Conservation (phyloP, 1,140 invertebrate species). For the Orius insidiosus region DNA sequence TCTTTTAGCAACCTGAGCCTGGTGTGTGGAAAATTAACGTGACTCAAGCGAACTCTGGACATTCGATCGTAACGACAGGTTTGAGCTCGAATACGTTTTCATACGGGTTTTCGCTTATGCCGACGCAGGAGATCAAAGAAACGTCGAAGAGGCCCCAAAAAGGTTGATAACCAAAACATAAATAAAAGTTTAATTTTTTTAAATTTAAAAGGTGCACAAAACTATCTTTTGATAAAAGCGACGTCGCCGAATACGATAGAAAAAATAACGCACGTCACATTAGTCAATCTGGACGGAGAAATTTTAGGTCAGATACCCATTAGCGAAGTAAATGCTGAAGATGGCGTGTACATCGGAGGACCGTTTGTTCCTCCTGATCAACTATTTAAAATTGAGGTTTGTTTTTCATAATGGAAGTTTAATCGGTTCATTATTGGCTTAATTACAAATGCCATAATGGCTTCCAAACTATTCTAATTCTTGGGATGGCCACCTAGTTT, state of each 20-base stretch:
- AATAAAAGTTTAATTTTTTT: too few relatives aligned
- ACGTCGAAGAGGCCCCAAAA: slow-evolving; percentile 39
- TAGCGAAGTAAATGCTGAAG: slow-evolving; percentile 21
- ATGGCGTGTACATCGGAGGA: slow-evolving; percentile 28
- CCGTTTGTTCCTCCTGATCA: slow-evolving; percentile 29
- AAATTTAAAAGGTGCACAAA: slow-evolving; percentile 32
- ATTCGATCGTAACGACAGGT: slow-evolving; percentile 47
- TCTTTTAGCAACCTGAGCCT: slow-evolving; percentile 38
- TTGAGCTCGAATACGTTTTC: slow-evolving; percentile 33
- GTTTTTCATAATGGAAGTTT: too few relatives aligned
- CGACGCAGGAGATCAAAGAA: slow-evolving; percentile 30
- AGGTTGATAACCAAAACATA: too few relatives aligned
- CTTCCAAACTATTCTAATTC: slow-evolving; percentile 7
- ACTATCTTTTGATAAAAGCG: slow-evolving; percentile 31
- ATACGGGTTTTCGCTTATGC: slow-evolving; percentile 44
- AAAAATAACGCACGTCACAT: slow-evolving; percentile 25
- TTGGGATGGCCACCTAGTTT: too few relatives aligned
- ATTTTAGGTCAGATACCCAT: slow-evolving; percentile 27
- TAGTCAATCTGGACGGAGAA: slow-evolving; percentile 32
- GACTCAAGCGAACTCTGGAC: slow-evolving; percentile 33
- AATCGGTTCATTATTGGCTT: too few relatives aligned
- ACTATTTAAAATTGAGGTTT: slow-evolving; percentile 34
- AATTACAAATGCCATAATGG: too few relatives aligned
- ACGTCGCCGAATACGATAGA: slow-evolving; percentile 26
- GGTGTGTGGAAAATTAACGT: slow-evolving; percentile 43